Percentiles rank a stretch among this genome's conserved stretches.
These are phyloP conservation scores for Dascillus cervinus DNA, from an alignment of 2,888 invertebrate genomes.

Conservation along the genomic window DNA sequence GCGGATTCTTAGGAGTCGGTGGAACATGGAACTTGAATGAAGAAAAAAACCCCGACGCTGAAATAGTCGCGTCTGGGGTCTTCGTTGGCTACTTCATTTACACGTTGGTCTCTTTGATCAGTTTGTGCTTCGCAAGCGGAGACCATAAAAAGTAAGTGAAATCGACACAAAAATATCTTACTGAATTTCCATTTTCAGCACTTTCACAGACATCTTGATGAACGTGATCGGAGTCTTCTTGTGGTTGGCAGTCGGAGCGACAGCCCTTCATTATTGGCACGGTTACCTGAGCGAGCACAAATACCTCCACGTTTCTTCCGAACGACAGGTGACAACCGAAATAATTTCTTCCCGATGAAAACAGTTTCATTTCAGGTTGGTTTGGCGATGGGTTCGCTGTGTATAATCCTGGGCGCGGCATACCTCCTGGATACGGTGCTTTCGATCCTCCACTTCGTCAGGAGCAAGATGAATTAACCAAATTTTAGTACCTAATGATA, in stretches of 20 bases:
- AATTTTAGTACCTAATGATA: too few species aligned
- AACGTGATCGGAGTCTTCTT: slow-evolving; percentile 78
- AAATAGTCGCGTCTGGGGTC: slow-evolving; percentile 81
- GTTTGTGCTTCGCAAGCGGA: slow-evolving; percentile 67
- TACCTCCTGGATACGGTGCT: slow-evolving; percentile 75
- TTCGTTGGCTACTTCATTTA: slow-evolving; percentile 82
- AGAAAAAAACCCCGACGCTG: slow-evolving; percentile 79
- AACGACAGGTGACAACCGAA: slow-evolving; percentile 50
- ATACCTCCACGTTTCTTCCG: slow-evolving; percentile 62
- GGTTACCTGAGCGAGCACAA: slow-evolving; percentile 78
- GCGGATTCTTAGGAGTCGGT: slow-evolving; percentile 78
- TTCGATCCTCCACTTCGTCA: slow-evolving; percentile 49
- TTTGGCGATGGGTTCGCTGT: slow-evolving; percentile 70
- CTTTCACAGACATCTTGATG: slow-evolving; percentile 75
- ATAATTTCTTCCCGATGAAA: neutral
- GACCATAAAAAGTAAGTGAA: slow-evolving; percentile 65
- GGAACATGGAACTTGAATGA: slow-evolving; percentile 88
- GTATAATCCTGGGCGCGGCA: slow-evolving; percentile 70
- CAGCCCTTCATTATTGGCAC: slow-evolving; percentile 83
- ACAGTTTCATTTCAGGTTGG: slow-evolving; percentile 48
- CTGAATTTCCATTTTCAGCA: slow-evolving; percentile 47
- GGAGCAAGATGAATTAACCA: slow-evolving; percentile 17
- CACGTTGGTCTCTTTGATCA: slow-evolving; percentile 67
- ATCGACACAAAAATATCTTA: neutral
- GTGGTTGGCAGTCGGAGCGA: slow-evolving; percentile 80